Conservation (phyloP, 2,797 vertebrate species). For the Notoglanidium macrostoma region DNA sequence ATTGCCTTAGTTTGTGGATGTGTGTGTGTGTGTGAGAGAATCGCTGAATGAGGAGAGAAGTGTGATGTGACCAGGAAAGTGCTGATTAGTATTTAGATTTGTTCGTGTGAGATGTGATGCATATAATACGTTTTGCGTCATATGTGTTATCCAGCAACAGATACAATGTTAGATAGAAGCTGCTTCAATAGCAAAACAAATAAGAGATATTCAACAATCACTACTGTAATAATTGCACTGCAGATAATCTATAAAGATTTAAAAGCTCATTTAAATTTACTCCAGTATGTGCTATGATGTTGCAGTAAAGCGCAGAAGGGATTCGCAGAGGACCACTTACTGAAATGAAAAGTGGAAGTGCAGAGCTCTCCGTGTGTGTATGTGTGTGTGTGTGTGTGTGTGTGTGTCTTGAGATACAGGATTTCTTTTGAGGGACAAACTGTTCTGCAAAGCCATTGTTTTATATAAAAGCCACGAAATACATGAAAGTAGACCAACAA, state of each 20-base stretch:
- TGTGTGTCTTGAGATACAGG: not conserved
- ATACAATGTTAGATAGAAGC: not conserved
- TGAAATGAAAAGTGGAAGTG: constrained; percentile 10
- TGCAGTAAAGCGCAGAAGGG: not conserved
- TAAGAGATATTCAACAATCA: not conserved
- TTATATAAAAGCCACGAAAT: constrained; percentile 24
- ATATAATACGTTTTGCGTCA: not conserved
- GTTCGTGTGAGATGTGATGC: not conserved
- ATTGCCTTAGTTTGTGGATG: not conserved
- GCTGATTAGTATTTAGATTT: not conserved
- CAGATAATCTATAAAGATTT: not conserved
- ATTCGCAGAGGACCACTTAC: not conserved
- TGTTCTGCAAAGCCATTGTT: constrained; percentile 56
- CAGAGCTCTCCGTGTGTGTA: not conserved
- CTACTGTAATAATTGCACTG: not conserved
- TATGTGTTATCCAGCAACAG: not conserved
- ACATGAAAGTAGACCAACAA: constrained; percentile 12
- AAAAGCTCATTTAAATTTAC: not conserved
- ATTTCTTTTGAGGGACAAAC: constrained; percentile 30
- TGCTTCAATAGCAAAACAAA: not conserved
- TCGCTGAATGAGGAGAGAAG: not conserved
- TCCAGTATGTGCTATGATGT: not conserved
- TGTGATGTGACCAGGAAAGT: not conserved
- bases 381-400: not conserved
- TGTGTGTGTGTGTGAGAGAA: constrained; percentile 22